Percentiles rank a stretch among this genome's conserved stretches.
phyloP scores from a whole-genome alignment of 2,888 invertebrate genomes.

The Plagiodera versicolora region DNA sequence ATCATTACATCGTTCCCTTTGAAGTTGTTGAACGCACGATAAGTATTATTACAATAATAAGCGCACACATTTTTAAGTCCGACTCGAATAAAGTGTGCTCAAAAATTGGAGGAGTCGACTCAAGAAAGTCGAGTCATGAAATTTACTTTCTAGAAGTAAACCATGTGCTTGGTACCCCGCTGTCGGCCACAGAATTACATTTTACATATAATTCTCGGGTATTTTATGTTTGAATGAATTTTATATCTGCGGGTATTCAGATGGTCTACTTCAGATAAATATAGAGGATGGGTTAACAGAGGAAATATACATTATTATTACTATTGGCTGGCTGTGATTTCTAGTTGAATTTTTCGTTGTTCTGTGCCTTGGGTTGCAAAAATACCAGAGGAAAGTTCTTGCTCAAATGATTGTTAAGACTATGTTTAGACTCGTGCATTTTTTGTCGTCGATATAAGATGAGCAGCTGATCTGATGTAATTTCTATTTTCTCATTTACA shows the following conservation, averaged over 20 bases:
- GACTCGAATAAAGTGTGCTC: conserved; percentile 26
- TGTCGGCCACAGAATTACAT: conserved; percentile 26
- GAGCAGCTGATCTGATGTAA: too few relatives aligned
- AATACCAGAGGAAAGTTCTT: background rate
- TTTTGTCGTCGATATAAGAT: too few relatives aligned
- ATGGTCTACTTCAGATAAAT: conserved; percentile 36
- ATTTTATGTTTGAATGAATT: conserved; percentile 31
- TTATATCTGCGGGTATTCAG: conserved; percentile 31
- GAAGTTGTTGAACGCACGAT: conserved; percentile 25
- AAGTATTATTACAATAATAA: conserved; percentile 29
- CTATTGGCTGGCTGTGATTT: conserved; percentile 19
- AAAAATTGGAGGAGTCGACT: conserved; percentile 25
- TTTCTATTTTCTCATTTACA: too few relatives aligned
- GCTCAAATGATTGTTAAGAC: background rate
- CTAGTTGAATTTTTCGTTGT: conserved; percentile 17
- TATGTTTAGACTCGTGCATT: too few relatives aligned
- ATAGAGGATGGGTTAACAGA: conserved; percentile 30
- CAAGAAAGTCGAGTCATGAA: conserved; percentile 30
- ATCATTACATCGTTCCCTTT: conserved; percentile 21
- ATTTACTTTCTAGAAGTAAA: conserved; percentile 28
- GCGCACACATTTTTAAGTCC: conserved; percentile 17
- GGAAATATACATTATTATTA: conserved; percentile 31
- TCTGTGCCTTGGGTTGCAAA: conserved; percentile 8
- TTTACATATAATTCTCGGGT: conserved; percentile 29
- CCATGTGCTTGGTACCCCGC: conserved; percentile 25